Evolutionary conservation across 1,140 invertebrate genomes (phyloP).

Genomic region (Platyura marginata): DNA sequence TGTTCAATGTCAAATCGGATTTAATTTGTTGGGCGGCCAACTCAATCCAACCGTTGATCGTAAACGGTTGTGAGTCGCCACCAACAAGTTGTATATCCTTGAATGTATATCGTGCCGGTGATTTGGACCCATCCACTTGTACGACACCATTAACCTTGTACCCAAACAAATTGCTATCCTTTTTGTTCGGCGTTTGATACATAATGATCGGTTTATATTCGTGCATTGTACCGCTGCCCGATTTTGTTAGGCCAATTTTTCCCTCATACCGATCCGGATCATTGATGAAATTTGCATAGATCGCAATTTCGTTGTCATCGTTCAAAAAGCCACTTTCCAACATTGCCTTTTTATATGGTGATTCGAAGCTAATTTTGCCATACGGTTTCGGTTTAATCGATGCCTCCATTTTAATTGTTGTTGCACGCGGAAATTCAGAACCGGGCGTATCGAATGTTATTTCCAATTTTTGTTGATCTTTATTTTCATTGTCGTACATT

Average conservation of each 20-base stretch:
- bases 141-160: neutral
- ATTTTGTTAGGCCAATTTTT: slow-evolving; percentile 38
- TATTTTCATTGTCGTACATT: neutral
- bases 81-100: neutral
- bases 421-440: slow-evolving; percentile 38
- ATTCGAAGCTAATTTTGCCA: slow-evolving; percentile 11
- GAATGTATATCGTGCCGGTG: neutral
- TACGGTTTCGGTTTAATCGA: slow-evolving; percentile 11
- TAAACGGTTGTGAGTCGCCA: neutral
- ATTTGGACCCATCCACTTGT: neutral
- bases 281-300: slow-evolving; percentile 30
- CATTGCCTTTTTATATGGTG: slow-evolving; percentile 11
- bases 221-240: slow-evolving; percentile 23
- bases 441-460: slow-evolving; percentile 49
- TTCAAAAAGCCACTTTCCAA: slow-evolving; percentile 15
- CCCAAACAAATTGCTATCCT: neutral
- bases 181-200: slow-evolving; percentile 16
- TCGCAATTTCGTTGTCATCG: slow-evolving; percentile 12
- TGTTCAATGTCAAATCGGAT: neutral
- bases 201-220: slow-evolving; percentile 50
- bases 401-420: slow-evolving; percentile 9
- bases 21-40: neutral
- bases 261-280: slow-evolving; percentile 38
- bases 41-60: neutral
- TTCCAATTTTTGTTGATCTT: slow-evolving; percentile 24